These are phyloP conservation scores for Chinchilla lanigera DNA, from an alignment of 2,113 vertebrate genomes.

Conservation along the genomic window DNA sequence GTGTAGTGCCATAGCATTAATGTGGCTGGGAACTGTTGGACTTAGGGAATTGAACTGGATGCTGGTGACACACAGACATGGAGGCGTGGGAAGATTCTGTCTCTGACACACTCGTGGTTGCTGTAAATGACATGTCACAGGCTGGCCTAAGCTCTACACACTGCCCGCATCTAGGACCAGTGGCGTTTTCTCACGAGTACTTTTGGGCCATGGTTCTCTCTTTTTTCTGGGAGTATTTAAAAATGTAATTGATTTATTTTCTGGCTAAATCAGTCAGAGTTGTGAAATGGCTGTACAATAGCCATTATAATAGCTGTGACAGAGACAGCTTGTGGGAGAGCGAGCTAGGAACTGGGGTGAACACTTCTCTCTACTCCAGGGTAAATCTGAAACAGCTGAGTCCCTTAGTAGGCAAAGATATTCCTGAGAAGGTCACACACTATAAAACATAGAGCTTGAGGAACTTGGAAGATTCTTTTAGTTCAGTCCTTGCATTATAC, in stretches of 20 bases:
- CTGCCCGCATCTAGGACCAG: neutral
- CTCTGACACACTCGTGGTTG: neutral
- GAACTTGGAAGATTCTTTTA: neutral
- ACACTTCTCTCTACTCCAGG: neutral
- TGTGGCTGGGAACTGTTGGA: neutral
- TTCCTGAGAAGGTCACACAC: neutral
- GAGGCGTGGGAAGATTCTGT: neutral
- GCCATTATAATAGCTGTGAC: neutral
- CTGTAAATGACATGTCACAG: fast-evolving
- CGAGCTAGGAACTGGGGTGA: too few relatives aligned
- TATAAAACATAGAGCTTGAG: neutral
- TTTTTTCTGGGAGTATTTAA: neutral
- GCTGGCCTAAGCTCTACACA: neutral
- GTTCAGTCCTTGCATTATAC: neutral
- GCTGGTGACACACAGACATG: too few relatives aligned
- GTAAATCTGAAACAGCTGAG: neutral
- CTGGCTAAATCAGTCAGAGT: neutral
- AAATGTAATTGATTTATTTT: neutral
- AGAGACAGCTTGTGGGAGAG: neutral
- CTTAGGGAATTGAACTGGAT: neutral
- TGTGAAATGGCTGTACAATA: neutral
- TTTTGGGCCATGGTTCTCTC: neutral
- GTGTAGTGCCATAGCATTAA: neutral
- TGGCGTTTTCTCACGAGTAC: neutral
- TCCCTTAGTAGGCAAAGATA: neutral